Base-by-base conservation (phyloP, 2,797 vertebrate species). In the Tragopan temminckii region DNA sequence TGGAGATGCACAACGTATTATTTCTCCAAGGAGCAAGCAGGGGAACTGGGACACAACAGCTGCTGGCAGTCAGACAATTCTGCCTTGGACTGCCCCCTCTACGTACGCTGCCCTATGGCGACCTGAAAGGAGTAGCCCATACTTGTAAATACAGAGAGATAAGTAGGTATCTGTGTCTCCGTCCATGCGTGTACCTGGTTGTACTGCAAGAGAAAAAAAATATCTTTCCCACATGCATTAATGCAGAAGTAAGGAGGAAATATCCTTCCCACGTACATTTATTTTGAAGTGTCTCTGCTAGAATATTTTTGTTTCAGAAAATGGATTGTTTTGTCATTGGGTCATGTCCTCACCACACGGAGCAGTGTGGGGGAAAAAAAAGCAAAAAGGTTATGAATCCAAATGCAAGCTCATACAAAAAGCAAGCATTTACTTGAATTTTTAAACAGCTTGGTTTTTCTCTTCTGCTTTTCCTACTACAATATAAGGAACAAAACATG, bases 121-220 rank as follows among this genome's bases (percentile, higher is more conserved):
- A 48, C 79, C 84, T 82, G 86, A 96, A 89, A 92, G 48, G 67
- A 94, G 72, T 57, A 85, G 92, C 75, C 87, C 25, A 1, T 64
- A 92, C 93, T 96, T 94, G 90, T 90, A 96, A 94, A 93, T 27
- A 88, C 5, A 77, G 79, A 94, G 79, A 95, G 86, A 95, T 80
- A 93, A 89, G 81, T n/a, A 89, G 93, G 72, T 76, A 33, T 79
- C 75, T 45, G 31, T 61, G 35, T 27, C 23, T 93, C 66, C 43
- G 46, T 61, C 71, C 4, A 3, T n/a, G 53, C 46, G 48, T 78
- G 59, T 59, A 82, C 84, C 86, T 88, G 53, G 75, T 40, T 77
- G 91, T 35, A 95, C 85, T 45, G 80, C 62, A 53, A 53, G 85
- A 36, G 75, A 90, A 70, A 62, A 50, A 88, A 96, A 91, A 91